Conservation (phyloP, 2,888 invertebrate species). For the Phragmatobia fuliginosa region DNA sequence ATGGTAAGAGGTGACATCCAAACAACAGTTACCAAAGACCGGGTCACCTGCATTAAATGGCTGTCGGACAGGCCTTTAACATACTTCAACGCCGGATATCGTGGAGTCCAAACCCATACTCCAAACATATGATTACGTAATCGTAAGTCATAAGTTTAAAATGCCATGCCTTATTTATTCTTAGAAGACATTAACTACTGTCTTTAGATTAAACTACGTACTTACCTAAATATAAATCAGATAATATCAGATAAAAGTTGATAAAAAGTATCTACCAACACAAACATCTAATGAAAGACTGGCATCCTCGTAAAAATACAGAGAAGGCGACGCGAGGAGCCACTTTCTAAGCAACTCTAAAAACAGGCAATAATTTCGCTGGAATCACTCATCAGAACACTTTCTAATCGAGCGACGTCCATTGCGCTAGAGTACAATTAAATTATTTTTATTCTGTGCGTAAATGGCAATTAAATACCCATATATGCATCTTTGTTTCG, state of each 20-base stretch:
- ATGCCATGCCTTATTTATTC: not conserved
- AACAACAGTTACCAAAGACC: conserved; percentile 82
- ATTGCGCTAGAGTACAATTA: conserved; percentile 71
- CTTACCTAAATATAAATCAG: not conserved
- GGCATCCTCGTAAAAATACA: conserved; percentile 75
- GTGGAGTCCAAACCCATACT: conserved; percentile 23
- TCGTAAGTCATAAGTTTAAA: not conserved
- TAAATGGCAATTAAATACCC: not conserved
- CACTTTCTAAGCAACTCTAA: conserved; percentile 82
- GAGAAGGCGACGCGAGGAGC: conserved; percentile 66
- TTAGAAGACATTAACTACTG: too few relatives aligned
- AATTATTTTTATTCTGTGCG: conserved; percentile 57
- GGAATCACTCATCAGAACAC: conserved; percentile 83
- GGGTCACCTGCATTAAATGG: conserved; percentile 77
- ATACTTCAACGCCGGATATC: conserved; percentile 69
- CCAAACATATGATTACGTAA: conserved; percentile 6
- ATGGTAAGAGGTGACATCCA: conserved; percentile 73
- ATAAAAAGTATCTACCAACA: conserved; percentile 18
- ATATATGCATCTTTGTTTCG: not conserved
- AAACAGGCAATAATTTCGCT: conserved; percentile 80
- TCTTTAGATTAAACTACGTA: not conserved
- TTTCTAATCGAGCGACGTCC: conserved; percentile 78
- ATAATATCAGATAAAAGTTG: not conserved
- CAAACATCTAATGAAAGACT: conserved; percentile 68
- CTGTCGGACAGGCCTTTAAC: conserved; percentile 66